These are phyloP conservation scores for Bilobella aurantiaca DNA, from an alignment of 1,140 invertebrate species.

Conservation along the genomic window DNA sequence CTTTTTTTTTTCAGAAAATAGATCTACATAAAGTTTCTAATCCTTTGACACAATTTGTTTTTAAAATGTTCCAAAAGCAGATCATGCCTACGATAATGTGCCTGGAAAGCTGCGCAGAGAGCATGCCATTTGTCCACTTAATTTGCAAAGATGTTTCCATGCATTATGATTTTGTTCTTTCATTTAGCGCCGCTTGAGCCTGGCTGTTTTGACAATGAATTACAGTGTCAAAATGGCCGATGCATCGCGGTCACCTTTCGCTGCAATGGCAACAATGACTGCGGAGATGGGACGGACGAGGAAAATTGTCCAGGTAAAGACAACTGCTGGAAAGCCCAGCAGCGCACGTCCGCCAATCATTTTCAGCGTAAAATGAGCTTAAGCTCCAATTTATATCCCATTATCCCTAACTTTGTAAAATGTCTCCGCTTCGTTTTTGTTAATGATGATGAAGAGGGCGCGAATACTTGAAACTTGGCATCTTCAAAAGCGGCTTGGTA, in stretches of 20 bases:
- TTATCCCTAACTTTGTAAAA: no score
- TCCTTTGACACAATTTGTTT: no score
- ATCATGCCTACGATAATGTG: no score
- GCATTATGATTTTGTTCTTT: background rate
- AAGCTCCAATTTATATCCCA: no score
- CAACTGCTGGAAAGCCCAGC: background rate
- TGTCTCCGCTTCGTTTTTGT: background rate
- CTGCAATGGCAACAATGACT: conserved; percentile 47
- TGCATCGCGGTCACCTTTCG: conserved; percentile 36
- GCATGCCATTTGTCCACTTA: no score
- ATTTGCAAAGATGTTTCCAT: background rate
- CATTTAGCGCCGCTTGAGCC: conserved; percentile 5
- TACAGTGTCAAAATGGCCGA: conserved; percentile 36
- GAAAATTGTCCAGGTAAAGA: conserved; percentile 36
- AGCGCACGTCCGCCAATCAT: no score
- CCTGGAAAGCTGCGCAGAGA: no score
- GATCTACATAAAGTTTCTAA: no score
- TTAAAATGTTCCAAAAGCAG: no score
- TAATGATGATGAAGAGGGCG: background rate
- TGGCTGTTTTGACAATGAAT: conserved; percentile 27
- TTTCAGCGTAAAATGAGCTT: background rate
- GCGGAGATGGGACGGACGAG: conserved; percentile 46
- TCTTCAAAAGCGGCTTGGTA: background rate
- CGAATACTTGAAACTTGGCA: no score
- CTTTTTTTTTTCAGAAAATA: conserved; percentile 1